Conservation (phyloP, 2,888 invertebrate genomes). For the Rugalucina vietnamica region DNA sequence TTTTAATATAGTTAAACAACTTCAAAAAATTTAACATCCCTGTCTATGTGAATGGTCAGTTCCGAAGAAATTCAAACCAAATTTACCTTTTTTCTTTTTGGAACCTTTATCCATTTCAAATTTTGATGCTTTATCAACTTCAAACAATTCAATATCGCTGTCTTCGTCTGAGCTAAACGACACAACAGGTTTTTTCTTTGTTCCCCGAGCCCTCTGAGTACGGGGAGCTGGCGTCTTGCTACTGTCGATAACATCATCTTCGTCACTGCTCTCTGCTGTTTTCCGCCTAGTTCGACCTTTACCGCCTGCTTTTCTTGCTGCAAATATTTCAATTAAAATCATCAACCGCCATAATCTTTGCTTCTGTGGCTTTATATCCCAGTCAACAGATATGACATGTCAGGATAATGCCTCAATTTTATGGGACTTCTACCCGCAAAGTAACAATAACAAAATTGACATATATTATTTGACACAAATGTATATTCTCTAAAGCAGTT, state of each 20-base stretch:
- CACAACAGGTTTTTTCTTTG: constrained; percentile 67
- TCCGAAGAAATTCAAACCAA: constrained; percentile 1
- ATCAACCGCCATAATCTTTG: too few relatives aligned
- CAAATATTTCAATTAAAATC: too few relatives aligned
- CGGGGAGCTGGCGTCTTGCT: constrained; percentile 51
- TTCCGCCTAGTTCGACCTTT: constrained; percentile 44
- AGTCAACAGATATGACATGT: too few relatives aligned
- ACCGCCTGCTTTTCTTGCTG: constrained; percentile 33
- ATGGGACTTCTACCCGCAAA: too few relatives aligned
- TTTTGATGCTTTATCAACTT: constrained; percentile 71
- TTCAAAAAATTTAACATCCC: neutral
- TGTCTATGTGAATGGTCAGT: neutral
- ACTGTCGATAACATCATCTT: constrained; percentile 51
- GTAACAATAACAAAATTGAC: too few relatives aligned
- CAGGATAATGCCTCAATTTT: too few relatives aligned
- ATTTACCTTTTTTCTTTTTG: constrained; percentile 63
- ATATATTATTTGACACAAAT: too few relatives aligned
- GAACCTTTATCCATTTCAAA: constrained; percentile 75
- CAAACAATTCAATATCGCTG: constrained; percentile 76
- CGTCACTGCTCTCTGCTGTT: constrained; percentile 65
- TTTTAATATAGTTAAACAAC: neutral
- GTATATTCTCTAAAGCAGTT: neutral
- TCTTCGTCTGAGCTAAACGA: constrained; percentile 76
- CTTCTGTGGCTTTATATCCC: too few relatives aligned
- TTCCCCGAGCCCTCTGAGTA: constrained; percentile 48